Conservation (phyloP, 2,113 vertebrate genomes). For the Casuarius casuarius region DNA sequence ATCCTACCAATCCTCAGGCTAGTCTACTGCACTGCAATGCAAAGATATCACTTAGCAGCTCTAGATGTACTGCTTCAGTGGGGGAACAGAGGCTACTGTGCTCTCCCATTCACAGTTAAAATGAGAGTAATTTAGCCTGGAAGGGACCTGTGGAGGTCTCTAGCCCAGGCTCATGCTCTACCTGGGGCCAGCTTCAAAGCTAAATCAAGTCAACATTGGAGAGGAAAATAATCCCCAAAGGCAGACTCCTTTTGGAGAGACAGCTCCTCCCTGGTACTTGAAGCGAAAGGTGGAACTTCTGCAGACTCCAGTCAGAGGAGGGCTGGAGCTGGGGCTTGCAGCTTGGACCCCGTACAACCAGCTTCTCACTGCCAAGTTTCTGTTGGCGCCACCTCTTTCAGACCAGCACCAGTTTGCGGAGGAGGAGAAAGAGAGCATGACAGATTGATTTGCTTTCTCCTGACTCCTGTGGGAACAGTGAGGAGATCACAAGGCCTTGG, state of each 20-base stretch:
- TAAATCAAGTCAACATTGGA: neutral
- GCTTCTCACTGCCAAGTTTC: neutral
- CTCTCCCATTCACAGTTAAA: neutral
- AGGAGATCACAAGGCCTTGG: neutral
- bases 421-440: neutral
- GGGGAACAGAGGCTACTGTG: neutral
- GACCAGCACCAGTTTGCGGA: neutral
- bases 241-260: too few relatives aligned
- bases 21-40: neutral
- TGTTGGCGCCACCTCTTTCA: accelerated
- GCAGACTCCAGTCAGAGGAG: neutral
- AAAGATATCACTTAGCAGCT: neutral
- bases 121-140: neutral
- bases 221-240: neutral
- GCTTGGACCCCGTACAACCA: neutral
- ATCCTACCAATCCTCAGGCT: neutral
- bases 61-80: neutral
- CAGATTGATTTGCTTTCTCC: neutral
- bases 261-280: neutral
- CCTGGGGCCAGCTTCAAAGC: neutral
- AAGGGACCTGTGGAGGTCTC: neutral
- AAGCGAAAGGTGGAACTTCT: neutral
- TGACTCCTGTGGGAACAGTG: neutral
- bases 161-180: neutral
- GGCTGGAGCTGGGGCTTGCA: neutral